Base-by-base conservation (phyloP, 2,797 vertebrate genomes). In the Sparidentex hasta region DNA sequence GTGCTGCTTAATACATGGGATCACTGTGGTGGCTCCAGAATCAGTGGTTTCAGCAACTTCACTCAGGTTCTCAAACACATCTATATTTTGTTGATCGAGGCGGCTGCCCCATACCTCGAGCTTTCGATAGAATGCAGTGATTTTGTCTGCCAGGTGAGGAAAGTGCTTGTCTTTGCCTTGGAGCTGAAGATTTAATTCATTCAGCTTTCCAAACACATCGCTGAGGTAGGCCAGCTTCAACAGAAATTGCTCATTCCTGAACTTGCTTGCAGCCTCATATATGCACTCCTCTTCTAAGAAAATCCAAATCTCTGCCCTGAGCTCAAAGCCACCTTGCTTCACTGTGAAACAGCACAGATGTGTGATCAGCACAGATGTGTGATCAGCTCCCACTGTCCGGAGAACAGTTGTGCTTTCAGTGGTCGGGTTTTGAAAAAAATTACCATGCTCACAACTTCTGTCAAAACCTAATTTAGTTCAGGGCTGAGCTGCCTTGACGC, bases 171-270 rank as follows among this genome's bases (percentile, higher is more conserved):
- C 29, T 33, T 33, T 33, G 29, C 29, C 29, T 33, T 33, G 29
- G 6, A 33, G 29, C 29, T 33, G 29, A 33, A 33, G 29, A 33
- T 33, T 33, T 33, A 33, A 33, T 33, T 33, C 29, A 33, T 33
- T 33, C 29, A 33, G 29, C 6, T 33, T 33, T 5, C 29, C 29
- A 33, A 33, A 33, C 5, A 33, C 29, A 33, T 33, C 29, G 29
- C 29, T 33, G 29, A 76, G 52, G 8, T 67, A 58, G 62, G 61
- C 61, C 55, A 67, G 50, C 12, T 62, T 78, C 47, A 46, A 7
- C 47, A 80, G 25, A 68, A 29, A 57, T 11, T 50, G 14, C n/a
- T 71, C 29, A 33, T 33, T 6, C 1, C 29, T 33, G 3, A 44
- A 79, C 48, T 52, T 75, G 20, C 5, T 29, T 51, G n/a, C 56